A percentile compares a stretch with the other conserved stretches of the same genome.
phyloP scores from a whole-genome alignment of 2,888 invertebrate species.

The Thysanoteuthis rhombus region DNA sequence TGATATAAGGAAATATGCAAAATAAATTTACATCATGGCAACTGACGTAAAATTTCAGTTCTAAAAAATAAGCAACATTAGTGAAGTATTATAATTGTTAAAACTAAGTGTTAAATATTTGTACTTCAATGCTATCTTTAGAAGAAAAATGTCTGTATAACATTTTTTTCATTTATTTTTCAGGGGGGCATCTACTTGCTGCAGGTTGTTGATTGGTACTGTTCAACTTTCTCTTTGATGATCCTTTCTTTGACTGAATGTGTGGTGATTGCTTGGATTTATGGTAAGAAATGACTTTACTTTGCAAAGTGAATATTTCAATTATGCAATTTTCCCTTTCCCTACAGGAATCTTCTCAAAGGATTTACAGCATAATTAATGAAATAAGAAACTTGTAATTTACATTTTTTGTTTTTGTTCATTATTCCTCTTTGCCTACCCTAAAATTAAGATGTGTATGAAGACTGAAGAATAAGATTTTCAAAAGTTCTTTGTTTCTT shows the following conservation, averaged over 20 bases:
- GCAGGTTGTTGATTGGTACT: conserved; percentile 68
- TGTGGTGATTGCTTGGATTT: conserved; percentile 63
- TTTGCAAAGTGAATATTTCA: not conserved
- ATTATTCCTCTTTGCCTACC: no score
- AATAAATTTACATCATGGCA: no score
- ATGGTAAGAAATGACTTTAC: conserved; percentile 56
- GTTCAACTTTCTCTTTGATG: conserved; percentile 68
- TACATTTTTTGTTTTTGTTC: no score
- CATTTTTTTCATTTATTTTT: not conserved
- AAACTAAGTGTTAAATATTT: not conserved
- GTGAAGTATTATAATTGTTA: not conserved
- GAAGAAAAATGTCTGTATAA: not conserved
- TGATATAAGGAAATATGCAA: no score
- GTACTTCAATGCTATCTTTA: not conserved
- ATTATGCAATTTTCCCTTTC: not conserved
- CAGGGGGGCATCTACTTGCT: conserved; percentile 64
- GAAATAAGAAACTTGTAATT: no score
- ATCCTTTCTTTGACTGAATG: conserved; percentile 65
- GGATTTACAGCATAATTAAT: no score
- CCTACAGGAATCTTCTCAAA: no score
- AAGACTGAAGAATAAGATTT: no score
- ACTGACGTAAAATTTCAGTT: no score
- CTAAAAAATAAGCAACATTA: not conserved
- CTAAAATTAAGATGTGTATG: no score
- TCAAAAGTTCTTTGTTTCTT: no score